Base-by-base conservation (phyloP, 2,888 invertebrate species). In the Epistrophe eligans region DNA sequence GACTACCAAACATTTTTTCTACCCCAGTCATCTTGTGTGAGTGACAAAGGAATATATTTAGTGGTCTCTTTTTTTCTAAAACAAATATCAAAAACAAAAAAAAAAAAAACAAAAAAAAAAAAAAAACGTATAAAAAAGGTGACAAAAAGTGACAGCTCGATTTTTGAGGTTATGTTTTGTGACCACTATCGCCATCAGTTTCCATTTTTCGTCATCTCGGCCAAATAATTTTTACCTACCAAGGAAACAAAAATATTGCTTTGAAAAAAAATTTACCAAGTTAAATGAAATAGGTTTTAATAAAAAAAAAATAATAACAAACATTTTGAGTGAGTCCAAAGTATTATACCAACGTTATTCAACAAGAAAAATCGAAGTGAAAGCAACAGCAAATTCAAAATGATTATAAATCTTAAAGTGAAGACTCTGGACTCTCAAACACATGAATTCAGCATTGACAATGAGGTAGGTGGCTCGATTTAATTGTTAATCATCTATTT, bases 351-450 rank as follows among this genome's bases (percentile, higher is more conserved):
- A 55, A 28, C 3, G 15, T 55, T 28, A 28, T 55, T 28, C 24
- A 66, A 4, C n/a, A 43, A 58, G 19, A 64, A 28, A 24, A 66
- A 58, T 62, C 64, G 40, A 19, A 35, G 48, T 11, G 57, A 11
- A 79, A 35, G 43, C 72, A 50, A 48, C 28, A 45, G 13, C 13
- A 40, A 67, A 43, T 73, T 66, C 62, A 91, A 91, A 91, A 93
- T 91, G 91, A 90, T 92, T 90, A 96, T 98, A 94, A 95, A 96
- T 90, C 94, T 98, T 90, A 98, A 97, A 89, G 97, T 98, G 90
- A 98, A 97, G 93, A 98, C 98, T 84, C 94, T 98, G 91, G 98
- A 98, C 94, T 96, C 97, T 48, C 96, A 95, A 92, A 97, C 97
- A 94, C 97, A 97, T 92, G 94, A 94, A 62, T 97, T 98, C 93